These are phyloP conservation scores for Phallusia fumigata DNA, from an alignment of 23 tunicate genomes.

Conservation along the genomic window DNA sequence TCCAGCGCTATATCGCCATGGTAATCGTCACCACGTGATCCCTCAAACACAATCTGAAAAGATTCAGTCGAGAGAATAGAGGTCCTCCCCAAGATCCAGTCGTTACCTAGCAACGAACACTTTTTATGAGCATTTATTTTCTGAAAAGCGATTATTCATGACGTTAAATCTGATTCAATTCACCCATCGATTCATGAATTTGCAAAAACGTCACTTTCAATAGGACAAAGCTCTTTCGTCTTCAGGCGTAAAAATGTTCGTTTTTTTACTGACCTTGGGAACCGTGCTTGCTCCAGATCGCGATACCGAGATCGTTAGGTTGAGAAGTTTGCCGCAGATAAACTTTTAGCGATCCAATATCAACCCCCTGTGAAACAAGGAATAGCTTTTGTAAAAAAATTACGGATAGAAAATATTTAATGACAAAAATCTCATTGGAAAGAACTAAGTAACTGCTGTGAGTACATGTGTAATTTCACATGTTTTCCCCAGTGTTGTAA, in stretches of 20 bases:
- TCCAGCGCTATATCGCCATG: conserved; percentile 90
- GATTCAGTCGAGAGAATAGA: conserved; percentile 27
- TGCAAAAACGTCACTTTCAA: no score
- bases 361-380: conserved; percentile 51
- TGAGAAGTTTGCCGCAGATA: conserved; percentile 32
- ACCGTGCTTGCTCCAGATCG: conserved; percentile 66
- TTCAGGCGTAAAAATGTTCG: no score
- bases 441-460: no score
- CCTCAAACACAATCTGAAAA: conserved; percentile 68
- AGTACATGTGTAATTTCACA: no score
- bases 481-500: no score
- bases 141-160: no score
- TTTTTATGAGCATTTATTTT: no score
- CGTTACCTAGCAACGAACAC: conserved; percentile 43
- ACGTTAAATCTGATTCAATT: not conserved
- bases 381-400: not conserved
- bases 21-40: conserved; percentile 65
- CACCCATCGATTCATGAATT: not conserved
- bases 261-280: conserved; percentile 51
- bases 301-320: conserved; percentile 24
- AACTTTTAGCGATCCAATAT: conserved; percentile 56
- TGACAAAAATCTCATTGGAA: no score
- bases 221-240: no score
- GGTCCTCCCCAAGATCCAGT: conserved; percentile 48
- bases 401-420: no score